These are phyloP conservation scores for Epinephelus malabaricus DNA, from an alignment of 2,797 vertebrate species.

Conservation along the genomic window DNA sequence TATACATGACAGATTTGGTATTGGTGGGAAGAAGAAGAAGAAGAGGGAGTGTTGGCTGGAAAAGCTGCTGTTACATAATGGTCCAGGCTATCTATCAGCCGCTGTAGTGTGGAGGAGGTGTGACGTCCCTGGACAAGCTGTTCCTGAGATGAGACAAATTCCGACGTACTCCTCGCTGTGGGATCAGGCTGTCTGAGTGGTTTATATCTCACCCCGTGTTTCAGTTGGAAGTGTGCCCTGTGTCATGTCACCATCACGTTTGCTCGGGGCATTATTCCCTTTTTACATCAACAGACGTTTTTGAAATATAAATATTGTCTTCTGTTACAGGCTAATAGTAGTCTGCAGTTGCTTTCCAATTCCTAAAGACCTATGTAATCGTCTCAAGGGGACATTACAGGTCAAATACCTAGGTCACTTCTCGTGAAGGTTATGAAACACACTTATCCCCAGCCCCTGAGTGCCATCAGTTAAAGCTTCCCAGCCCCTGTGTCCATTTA, in stretches of 20 bases:
- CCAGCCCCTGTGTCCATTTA: conserved; percentile 27
- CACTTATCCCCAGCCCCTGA: conserved; percentile 8
- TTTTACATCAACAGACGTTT: conserved; percentile 34
- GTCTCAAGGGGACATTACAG: conserved; percentile 43
- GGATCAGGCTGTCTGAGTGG: conserved; percentile 52
- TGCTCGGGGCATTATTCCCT: conserved; percentile 21
- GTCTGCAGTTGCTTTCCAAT: conserved; percentile 42
- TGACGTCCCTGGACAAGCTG: conserved; percentile 62
- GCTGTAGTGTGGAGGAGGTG: conserved; percentile 41
- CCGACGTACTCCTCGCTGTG: conserved; percentile 26
- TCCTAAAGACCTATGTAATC: conserved; percentile 40
- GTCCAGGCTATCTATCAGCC: conserved; percentile 46
- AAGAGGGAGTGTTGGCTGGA: conserved; percentile 43
- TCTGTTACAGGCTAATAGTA: conserved; percentile 46
- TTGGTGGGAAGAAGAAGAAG: conserved; percentile 13
- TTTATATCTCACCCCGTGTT: conserved; percentile 54
- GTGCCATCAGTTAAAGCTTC: conserved; percentile 35
- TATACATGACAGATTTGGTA: conserved; percentile 47
- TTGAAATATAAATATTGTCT: conserved; percentile 52
- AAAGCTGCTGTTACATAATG: conserved; percentile 65
- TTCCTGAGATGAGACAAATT: conserved; percentile 53
- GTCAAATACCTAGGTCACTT: conserved; percentile 30
- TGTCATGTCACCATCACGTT: conserved; percentile 52
- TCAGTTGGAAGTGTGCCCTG: conserved; percentile 35
- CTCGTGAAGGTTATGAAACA: conserved; percentile 50